Base-by-base conservation (phyloP, 2,797 vertebrate species). In the Pempheris klunzingeri region DNA sequence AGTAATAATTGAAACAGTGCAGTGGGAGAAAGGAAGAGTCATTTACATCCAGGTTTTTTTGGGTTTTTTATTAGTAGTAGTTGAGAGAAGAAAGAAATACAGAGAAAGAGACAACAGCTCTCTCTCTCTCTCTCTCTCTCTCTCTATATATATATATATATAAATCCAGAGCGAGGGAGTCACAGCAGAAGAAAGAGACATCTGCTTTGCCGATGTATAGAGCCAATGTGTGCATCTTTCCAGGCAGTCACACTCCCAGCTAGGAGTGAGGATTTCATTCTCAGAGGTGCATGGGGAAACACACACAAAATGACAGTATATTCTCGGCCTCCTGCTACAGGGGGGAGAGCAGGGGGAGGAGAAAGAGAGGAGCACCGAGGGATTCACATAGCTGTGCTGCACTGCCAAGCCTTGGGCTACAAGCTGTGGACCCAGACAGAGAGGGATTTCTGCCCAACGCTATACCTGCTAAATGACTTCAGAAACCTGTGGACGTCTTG, bases 391-490 rank as follows among this genome's bases (percentile, higher is more conserved):
- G 81, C 82, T 62, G 72, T 62, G 50, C 74, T 60, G 50, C 71
- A 38, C 74, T 71, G 77, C 77, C 69, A 38, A 71, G 81, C 82
- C 60, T 30, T 54, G 36, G 74, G 87, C 81, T 71, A 64, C 76
- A 61, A 74, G 80, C 82, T 64, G 65, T 30, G 81, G 62, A 83
- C 68, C 65, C 61, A 67, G 83, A 78, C 78, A 80, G 74, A 79
- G 73, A 54, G 44, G 39, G 67, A 78, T 75, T 80, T 66, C 68
- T 49, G 57, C 36, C 32, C 14, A 62, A 44, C 10, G 59, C 52
- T 73, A 12, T 13, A 43, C n/a, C 20, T 39, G 70, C 57, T 61
- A 32, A 12, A 60, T 44, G 63, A 65, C 70, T 87, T 69, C 71
- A 62, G 34, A 77, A 80, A 78, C 55, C 55, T 32, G 62, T 7